Base-by-base conservation (phyloP, 2,888 invertebrate genomes). In the Microctonus hyperodae region DNA sequence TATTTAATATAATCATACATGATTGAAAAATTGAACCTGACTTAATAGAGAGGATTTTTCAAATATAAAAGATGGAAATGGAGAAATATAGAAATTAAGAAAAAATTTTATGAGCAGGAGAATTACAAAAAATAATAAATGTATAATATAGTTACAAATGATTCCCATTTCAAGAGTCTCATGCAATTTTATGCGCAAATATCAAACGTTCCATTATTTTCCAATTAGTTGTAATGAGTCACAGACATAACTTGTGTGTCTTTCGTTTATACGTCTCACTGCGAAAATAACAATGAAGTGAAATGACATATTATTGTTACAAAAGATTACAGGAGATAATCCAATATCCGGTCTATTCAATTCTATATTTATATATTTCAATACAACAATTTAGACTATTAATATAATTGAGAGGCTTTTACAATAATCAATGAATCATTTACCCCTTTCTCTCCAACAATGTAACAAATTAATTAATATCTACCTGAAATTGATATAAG, bases 221-320 rank as follows among this genome's bases (percentile, higher is more conserved):
- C 76, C 76, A 75, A 78, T 82, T 82, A 81, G 72, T 75, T 74
- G 77, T 79, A 80, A 80, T 80, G 76, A 78, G 74, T 72, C 74
- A 64, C 16, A 44, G 55, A 55, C 55, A 55, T n/a, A n/a, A n/a
- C 20, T 31, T 9, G 16, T 5, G 28, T 53, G n/a, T 51, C 2
- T 20, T 11, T 57, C 57, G 22, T 57, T 57, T 22, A 57, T 57
- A 35, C 33, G n/a, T n/a, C 22, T 35, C 37, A 57, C 37, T 33
- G 57, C 25, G 1, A 16, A n/a, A 33, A n/a, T 23, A 2, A 1
- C 9, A 16, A 55, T 55, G 55, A 20, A 55, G 9, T n/a, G n/a
- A 2, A 7, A 51, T 25, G 25, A 25, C 11, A 22, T 37, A 35
- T 33, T 10, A 35, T 35, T 57, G 57, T 37, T 11, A 31, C 16